Evolutionary conservation across 2,797 vertebrate species (phyloP), one percentile per base, ranked within the genome.

Genomic region (Crenuchus spilurus): DNA sequence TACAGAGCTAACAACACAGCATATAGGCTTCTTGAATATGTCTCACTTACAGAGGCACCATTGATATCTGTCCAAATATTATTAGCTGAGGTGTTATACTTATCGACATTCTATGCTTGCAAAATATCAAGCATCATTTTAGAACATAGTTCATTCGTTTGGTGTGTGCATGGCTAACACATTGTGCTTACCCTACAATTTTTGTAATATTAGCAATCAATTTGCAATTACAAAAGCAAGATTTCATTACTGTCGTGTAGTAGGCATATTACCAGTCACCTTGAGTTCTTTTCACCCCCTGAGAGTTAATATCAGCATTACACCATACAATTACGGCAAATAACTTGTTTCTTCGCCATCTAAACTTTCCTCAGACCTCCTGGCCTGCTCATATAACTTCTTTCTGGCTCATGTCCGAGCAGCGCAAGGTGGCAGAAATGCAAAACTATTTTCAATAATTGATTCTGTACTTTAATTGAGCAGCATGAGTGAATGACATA

Each of bases 391-490:
- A n/a, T 10, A 3, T 22, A 70, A 79, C 60, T 74, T 70, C 16
- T 30, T 20, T 3, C 51, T 33, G 20, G 6, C 20, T 26, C 68
- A 70, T 48, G 75, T 78, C 75, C 66, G n/a, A 44, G 61, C 49
- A 28, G 33, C 31, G 62, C 75, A 72, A 73, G 65, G 76, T 88
- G 87, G 90, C 75, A 75, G 76, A 92, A 93, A 95, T 96, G 93
- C 94, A 83, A 97, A 97, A 96, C 94, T 94, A 95, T 98, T 97
- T 95, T 97, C 96, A 98, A 98, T 97, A 97, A 99, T 98, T 98
- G 97, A 98, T 98, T 99, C 91, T 90, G 91, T 94, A 92, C 86
- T 95, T 97, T 98, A 99, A 98, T 97, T 98, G 96, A 99, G 97
- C 96, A 95, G 95, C 96, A 95, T 94, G 95, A 97, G 94, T 96